Evolutionary conservation across 2,113 vertebrate genomes (phyloP).

Genomic region (Ifrita kowaldi): DNA sequence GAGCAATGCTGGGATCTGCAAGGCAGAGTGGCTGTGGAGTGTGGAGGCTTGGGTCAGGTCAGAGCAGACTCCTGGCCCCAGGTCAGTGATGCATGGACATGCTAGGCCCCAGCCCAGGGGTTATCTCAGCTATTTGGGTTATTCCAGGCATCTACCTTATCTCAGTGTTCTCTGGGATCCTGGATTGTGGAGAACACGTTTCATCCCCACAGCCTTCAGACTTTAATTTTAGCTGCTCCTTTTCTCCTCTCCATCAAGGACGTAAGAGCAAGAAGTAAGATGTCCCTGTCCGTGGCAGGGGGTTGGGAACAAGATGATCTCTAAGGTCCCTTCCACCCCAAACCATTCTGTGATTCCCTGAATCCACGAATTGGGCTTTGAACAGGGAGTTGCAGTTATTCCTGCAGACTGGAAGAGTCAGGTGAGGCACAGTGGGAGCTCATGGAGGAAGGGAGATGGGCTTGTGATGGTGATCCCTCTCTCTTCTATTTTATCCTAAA

Average conservation of each 20-base stretch:
- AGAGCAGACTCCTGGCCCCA: not conserved
- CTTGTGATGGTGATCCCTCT: not conserved
- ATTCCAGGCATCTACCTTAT: not conserved
- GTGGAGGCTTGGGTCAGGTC: not conserved
- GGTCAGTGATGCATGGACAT: not conserved
- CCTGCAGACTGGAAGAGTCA: not conserved
- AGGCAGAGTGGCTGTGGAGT: not conserved
- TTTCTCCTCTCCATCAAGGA: not conserved
- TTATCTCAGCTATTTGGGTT: constrained; percentile 44
- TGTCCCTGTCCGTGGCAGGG: accelerated
- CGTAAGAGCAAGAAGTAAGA: not conserved
- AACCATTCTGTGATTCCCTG: not conserved
- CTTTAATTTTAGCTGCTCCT: not conserved
- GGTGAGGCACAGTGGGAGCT: not conserved
- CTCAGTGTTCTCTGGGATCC: not conserved
- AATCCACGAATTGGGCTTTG: not conserved
- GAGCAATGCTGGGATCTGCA: not conserved
- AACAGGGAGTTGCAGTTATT: not conserved
- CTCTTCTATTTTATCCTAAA: not conserved
- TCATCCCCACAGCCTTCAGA: not conserved
- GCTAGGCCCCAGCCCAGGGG: not conserved
- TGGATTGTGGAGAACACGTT: not conserved
- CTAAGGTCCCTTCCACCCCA: not conserved
- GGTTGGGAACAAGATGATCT: not conserved
- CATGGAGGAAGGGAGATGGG: not conserved